Evolutionary conservation across 2,797 vertebrate genomes (phyloP), one percentile per base, ranked within the genome.

Genomic region (Todus mexicanus): DNA sequence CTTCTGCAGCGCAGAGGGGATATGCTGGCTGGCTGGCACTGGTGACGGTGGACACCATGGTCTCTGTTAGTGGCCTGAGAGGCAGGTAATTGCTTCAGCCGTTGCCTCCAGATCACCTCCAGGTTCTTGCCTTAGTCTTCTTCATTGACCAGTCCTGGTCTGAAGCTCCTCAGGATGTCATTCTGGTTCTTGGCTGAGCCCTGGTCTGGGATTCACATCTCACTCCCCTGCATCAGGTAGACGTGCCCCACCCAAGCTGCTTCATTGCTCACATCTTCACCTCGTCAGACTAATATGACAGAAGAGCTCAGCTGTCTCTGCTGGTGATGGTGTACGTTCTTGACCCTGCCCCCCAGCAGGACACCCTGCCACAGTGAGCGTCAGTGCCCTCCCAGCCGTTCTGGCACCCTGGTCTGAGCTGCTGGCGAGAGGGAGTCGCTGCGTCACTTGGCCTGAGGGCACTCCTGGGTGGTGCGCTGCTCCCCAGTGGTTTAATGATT

Each of bases 311-410:
- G 71, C 37, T 35, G 42, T 66, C 65, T 43, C 51, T 53, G n/a
- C 19, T 27, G 2, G 16, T 22, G 56, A 37, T 84, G 57, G 10
- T 1, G 3, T 8, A 25, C 2, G 3, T 9, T 70, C 0, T 0
- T 78, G 75, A 66, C 66, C 38, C 27, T 43, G 25, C 42, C 59
- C 8, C n/a, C 35, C 7, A 1, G 8, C 35, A 47, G 59, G 71
- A 21, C 11, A 5, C 29, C 25, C 15, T 8, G 43, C 3, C 5
- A 26, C 76, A 60, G 38, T 0, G 0, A 10, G 45, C 3, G 1
- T 42, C 1, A 3, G 42, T 61, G 64, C 53, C 31, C 11, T 73
- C 64, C 43, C 1, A 12, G 35, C 79, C 6, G 0, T 23, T 42
- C 27, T 72, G 59, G 33, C 19, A 31, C 19, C 21, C 3, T 9